Base-by-base conservation (phyloP, 2,888 invertebrate species). In the Troides helena region DNA sequence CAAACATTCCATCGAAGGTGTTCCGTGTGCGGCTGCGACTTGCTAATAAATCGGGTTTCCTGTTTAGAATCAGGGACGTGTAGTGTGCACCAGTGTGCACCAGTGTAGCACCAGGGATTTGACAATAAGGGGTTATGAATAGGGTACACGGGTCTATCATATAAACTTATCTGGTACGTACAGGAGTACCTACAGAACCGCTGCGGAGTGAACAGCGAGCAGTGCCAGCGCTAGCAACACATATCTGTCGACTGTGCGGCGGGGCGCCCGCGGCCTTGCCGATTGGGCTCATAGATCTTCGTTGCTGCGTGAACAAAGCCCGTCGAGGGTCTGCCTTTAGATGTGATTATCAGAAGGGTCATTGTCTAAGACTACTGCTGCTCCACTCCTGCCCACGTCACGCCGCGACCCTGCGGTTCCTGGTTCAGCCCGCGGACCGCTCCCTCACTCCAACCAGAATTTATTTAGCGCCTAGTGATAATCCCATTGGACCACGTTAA, bases 401-500 rank as follows among this genome's bases (percentile, higher is more conserved):
- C 62, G 67, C 67, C 72, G 72, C 74, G 73, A 39, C 39, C 39
- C 14, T 14, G 12, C 46, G 46, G 14, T 4, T 56, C 56, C 1
- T 53, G 53, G 53, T 56, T 56, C 56, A 2, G 14, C 46, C 3
- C 46, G 2, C 46, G 46, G 14, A 14, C 46, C 46, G 12, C 14
- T 46, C 46, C 46, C 46, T 46, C 12, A 46, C 12, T 46, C 46
- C 46, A 46, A 46, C 46, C 78, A 77, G 46, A 78, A 73, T 74
- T 84, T 83, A 86, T 81, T 83, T 85, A 78, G 83, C 76, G 81
- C 83, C 85, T 88, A 86, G 84, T 80, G 80, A 80, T 85, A 84
- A 86, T 84, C 86, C 89, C 88, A 88, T 89, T 81, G 92, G 91
- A 92, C 91, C 92, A 92, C 80, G 83, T 85, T 89, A 90, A 92